Evolutionary conservation across 2,113 vertebrate species (phyloP).

Genomic region (Dromaius novaehollandiae): DNA sequence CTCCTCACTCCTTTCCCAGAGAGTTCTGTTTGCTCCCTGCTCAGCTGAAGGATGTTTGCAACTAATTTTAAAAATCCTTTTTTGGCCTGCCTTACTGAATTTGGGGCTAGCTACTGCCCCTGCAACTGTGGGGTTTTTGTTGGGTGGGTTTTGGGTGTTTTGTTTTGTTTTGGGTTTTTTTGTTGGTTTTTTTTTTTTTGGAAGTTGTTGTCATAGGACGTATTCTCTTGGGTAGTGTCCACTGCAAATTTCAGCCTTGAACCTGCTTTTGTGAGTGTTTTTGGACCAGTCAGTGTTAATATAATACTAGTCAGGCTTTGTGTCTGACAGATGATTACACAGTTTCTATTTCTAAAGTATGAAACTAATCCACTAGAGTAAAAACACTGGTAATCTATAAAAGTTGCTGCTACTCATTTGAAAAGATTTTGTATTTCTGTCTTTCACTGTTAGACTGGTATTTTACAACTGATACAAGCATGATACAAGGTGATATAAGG

Average conservation of each 20-base stretch:
- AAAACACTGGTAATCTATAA: background rate
- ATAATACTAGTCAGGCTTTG: background rate
- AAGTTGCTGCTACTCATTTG: background rate
- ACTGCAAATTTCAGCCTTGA: background rate
- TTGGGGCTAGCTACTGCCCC: background rate
- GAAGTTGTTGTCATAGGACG: background rate
- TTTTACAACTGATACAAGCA: background rate
- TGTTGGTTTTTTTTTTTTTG: no score
- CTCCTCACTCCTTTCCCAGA: background rate
- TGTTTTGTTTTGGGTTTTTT: no score
- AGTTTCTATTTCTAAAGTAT: background rate
- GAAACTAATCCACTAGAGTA: background rate
- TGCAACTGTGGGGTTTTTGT: fast-evolving
- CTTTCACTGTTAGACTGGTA: background rate
- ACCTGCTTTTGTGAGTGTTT: background rate
- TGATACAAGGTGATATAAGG: background rate
- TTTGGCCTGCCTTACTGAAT: background rate
- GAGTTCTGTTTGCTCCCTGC: background rate
- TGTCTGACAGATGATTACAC: background rate
- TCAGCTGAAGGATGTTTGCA: background rate
- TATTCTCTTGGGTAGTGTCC: background rate
- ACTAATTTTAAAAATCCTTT: background rate
- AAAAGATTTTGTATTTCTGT: background rate
- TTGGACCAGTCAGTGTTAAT: background rate
- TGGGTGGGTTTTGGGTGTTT: no score